These are phyloP conservation scores for Sisyra nigra DNA, from an alignment of 2,888 invertebrate genomes.

Conservation along the genomic window DNA sequence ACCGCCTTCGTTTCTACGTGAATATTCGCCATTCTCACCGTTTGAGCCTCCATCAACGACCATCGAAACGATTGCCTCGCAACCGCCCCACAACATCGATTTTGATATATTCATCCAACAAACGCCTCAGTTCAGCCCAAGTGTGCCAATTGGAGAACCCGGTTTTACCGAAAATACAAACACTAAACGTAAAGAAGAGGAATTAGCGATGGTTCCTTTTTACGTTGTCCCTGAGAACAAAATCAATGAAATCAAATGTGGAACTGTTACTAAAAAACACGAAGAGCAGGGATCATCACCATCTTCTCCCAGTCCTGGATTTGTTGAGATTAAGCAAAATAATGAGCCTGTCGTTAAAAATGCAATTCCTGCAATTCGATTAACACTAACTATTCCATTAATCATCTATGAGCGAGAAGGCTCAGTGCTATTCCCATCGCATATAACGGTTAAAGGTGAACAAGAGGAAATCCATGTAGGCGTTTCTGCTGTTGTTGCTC, in stretches of 20 bases:
- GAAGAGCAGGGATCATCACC: constrained; percentile 24
- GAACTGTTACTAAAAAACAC: constrained; percentile 24
- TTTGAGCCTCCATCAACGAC: no score
- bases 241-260: constrained; percentile 22
- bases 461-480: constrained; percentile 25
- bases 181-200: constrained; percentile 12
- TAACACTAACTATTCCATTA: constrained; percentile 25
- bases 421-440: constrained; percentile 26
- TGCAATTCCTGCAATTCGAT: constrained; percentile 24
- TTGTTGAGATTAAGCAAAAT: no score
- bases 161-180: no score
- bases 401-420: constrained; percentile 24
- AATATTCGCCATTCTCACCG: no score
- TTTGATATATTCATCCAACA: no score
- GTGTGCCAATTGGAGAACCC: no score
- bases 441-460: constrained; percentile 24
- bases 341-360: no score
- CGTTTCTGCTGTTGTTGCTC: constrained; percentile 29
- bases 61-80: no score
- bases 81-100: no score
- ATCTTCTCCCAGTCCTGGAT: constrained; percentile 20
- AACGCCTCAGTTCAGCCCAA: no score
- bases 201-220: constrained; percentile 24
- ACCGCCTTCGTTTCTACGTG: no score
- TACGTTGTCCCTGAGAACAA: constrained; percentile 21